phyloP scores from a whole-genome alignment of 1,140 invertebrate species.

The Planococcus citri region DNA sequence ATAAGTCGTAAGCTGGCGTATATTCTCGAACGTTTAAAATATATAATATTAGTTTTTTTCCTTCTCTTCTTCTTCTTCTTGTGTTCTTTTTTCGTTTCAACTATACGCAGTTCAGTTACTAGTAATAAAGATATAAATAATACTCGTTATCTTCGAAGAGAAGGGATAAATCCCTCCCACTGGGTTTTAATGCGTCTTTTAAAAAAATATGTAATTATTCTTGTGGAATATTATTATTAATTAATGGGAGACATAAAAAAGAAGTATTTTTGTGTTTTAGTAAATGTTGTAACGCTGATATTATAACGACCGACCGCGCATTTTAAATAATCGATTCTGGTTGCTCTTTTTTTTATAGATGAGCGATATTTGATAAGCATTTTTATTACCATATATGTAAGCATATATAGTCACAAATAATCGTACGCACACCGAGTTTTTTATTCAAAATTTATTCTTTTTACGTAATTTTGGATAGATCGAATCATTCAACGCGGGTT shows the following conservation, averaged over 20 bases:
- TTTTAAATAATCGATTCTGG: constrained; percentile 11
- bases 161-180: constrained; percentile 10
- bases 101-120: not conserved
- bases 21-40: not conserved
- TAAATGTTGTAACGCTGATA: constrained; percentile 8
- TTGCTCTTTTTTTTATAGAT: constrained; percentile 10
- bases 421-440: no score
- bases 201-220: constrained; percentile 14
- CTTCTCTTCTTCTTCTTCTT: no score
- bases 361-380: constrained; percentile 12
- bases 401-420: no score
- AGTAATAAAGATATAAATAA: constrained; percentile 13
- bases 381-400: not conserved
- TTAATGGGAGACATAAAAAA: constrained; percentile 12
- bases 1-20: not conserved
- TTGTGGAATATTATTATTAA: constrained; percentile 13
- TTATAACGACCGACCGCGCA: not conserved
- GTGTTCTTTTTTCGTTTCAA: not conserved
- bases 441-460: no score
- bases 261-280: constrained; percentile 11
- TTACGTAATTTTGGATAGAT: no score
- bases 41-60: constrained; percentile 8
- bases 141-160: constrained; percentile 10
- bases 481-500: no score
- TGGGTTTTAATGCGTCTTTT: constrained; percentile 11